A percentile compares a stretch with the other conserved stretches of the same genome.
Evolutionary conservation across 1,140 invertebrate species (phyloP).

Genomic region (Lepidurus packardi): DNA sequence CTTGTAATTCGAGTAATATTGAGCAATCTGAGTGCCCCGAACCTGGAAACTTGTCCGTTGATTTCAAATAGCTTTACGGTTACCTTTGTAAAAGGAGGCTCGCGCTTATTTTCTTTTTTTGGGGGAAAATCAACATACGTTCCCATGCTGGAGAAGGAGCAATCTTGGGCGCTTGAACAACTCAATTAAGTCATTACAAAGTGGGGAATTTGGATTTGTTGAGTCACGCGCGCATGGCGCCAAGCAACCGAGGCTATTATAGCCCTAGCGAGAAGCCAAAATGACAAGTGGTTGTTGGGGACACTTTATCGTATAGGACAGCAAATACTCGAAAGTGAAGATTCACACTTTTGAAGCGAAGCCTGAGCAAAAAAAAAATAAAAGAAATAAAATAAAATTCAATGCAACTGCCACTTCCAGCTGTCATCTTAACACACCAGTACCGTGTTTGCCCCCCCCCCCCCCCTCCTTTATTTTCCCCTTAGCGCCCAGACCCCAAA

Average conservation of each 20-base stretch:
- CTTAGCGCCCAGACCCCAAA: neutral
- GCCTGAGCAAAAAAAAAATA: neutral
- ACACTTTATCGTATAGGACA: conserved; percentile 11
- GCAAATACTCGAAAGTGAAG: conserved; percentile 12
- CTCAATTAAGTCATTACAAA: conserved; percentile 12
- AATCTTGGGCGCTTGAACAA: neutral
- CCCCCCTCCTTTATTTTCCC: too few relatives aligned
- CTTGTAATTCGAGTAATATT: neutral
- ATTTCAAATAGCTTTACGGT: neutral
- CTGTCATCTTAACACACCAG: neutral
- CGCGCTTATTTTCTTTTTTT: neutral
- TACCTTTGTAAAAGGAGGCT: neutral
- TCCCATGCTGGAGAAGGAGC: neutral
- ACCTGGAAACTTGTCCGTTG: too few relatives aligned
- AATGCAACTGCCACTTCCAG: neutral
- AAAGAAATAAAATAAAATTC: neutral
- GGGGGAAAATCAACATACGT: neutral
- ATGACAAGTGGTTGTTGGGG: conserved; percentile 18
- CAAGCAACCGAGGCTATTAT: neutral
- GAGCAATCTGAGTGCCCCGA: neutral
- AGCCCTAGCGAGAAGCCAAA: neutral
- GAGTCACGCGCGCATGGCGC: conserved; percentile 11
- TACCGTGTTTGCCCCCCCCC: too few relatives aligned
- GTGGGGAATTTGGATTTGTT: neutral
- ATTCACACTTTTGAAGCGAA: neutral